Evolutionary conservation across 2,888 invertebrate species (phyloP).

Genomic region (Trachelus stipa): DNA sequence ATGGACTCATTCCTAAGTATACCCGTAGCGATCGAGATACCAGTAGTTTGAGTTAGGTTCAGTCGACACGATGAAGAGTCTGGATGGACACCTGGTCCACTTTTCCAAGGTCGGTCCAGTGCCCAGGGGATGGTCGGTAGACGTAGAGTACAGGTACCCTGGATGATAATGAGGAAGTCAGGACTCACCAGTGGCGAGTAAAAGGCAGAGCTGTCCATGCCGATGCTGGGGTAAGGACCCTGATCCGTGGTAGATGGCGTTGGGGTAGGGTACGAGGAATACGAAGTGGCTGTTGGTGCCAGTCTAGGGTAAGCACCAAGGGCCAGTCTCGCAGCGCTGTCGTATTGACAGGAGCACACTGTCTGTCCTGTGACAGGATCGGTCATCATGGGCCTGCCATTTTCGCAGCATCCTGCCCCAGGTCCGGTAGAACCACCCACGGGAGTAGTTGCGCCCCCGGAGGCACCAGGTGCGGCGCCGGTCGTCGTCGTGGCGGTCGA

Average conservation of each 20-base stretch:
- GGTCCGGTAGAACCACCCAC: conserved; percentile 65
- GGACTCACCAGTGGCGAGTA: conserved; percentile 93
- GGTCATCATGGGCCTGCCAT: conserved; percentile 90
- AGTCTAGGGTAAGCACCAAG: conserved; percentile 85
- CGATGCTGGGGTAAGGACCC: conserved; percentile 92
- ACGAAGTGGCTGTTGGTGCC: conserved; percentile 77
- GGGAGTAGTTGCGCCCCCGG: conserved; percentile 69
- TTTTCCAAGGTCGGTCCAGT: too few relatives aligned
- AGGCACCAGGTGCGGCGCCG: conserved; percentile 51
- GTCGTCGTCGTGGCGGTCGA: conserved; percentile 65
- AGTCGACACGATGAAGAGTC: too few relatives aligned
- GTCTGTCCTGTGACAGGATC: conserved; percentile 94
- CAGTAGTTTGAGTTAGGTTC: too few relatives aligned
- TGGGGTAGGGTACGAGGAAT: conserved; percentile 86
- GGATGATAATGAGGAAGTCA: too few relatives aligned
- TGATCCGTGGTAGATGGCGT: conserved; percentile 92
- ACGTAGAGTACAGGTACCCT: too few relatives aligned
- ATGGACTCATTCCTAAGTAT: too few relatives aligned
- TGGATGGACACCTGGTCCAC: too few relatives aligned
- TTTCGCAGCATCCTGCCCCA: conserved; percentile 82
- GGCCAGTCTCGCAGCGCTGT: conserved; percentile 84
- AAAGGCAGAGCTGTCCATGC: conserved; percentile 94
- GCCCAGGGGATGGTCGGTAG: too few relatives aligned
- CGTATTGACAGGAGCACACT: conserved; percentile 95
- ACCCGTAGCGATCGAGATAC: too few relatives aligned